phyloP scores from a whole-genome alignment of 2,113 vertebrate genomes.

The Formicarius rufipectus region DNA sequence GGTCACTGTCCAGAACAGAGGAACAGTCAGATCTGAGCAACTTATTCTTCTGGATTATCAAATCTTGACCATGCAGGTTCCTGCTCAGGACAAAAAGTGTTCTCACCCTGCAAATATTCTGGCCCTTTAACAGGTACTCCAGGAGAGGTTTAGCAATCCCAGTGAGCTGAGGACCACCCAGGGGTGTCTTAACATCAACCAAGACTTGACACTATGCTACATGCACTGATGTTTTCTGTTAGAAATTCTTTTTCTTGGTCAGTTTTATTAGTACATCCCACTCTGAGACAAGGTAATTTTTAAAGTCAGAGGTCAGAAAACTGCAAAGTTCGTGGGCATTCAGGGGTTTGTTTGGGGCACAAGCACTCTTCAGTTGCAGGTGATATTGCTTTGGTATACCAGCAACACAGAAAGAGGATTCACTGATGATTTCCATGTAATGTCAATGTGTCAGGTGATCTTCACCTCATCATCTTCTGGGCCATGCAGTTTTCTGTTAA shows the following conservation, averaged over 20 bases:
- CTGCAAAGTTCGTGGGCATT: not conserved
- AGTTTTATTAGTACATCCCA: not conserved
- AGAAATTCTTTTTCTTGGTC: not conserved
- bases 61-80: not conserved
- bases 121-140: not conserved
- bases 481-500: not conserved
- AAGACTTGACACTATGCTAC: not conserved
- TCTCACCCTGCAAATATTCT: not conserved
- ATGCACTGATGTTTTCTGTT: not conserved
- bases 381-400: not conserved
- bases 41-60: not conserved
- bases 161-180: not conserved
- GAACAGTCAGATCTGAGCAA: not conserved
- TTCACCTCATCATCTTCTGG: not conserved
- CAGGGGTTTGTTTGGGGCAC: not conserved
- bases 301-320: not conserved
- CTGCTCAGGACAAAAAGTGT: not conserved
- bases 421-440: not conserved
- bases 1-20: not conserved
- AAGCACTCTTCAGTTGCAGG: not conserved
- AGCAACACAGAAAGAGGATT: not conserved
- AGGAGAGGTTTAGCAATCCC: not conserved
- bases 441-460: fast-evolving
- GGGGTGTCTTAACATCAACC: not conserved
- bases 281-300: not conserved